Conservation (phyloP, 2,888 invertebrate species). For the Philopedon plagiatum region DNA sequence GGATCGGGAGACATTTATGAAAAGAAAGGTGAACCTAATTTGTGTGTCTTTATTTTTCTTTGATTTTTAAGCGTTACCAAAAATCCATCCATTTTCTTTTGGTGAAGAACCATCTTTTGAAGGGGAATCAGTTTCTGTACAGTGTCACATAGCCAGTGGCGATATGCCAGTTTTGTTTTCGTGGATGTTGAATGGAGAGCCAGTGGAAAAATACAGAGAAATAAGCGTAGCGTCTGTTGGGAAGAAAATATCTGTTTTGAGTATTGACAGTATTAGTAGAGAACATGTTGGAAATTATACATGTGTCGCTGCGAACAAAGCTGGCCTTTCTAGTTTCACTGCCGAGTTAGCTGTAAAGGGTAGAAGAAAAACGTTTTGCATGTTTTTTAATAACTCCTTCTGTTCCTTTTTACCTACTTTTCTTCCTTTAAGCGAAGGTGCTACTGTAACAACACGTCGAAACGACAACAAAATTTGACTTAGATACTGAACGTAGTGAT, state of each 20-base stretch:
- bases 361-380: constrained; percentile 56
- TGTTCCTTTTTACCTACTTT: not conserved
- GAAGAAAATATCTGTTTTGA: constrained; percentile 76
- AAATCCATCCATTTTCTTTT: constrained; percentile 76
- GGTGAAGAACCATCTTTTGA: constrained; percentile 68
- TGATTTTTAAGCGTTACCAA: constrained; percentile 64
- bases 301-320: constrained; percentile 72
- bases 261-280: constrained; percentile 71
- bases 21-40: no score
- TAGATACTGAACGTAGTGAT: no score
- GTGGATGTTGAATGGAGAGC: constrained; percentile 79
- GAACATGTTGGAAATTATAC: constrained; percentile 73
- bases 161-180: constrained; percentile 83
- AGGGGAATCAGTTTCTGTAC: constrained; percentile 67
- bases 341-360: constrained; percentile 72
- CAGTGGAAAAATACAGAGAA: constrained; percentile 70
- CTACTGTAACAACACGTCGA: no score
- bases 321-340: constrained; percentile 70
- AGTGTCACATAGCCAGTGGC: constrained; percentile 81
- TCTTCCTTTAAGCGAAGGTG: constrained; percentile 64
- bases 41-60: no score
- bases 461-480: no score
- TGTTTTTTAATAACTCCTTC: not conserved
- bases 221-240: constrained; percentile 74
- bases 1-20: no score